Conservation (phyloP, 2,888 invertebrate genomes). For the Fabriciana adippe region DNA sequence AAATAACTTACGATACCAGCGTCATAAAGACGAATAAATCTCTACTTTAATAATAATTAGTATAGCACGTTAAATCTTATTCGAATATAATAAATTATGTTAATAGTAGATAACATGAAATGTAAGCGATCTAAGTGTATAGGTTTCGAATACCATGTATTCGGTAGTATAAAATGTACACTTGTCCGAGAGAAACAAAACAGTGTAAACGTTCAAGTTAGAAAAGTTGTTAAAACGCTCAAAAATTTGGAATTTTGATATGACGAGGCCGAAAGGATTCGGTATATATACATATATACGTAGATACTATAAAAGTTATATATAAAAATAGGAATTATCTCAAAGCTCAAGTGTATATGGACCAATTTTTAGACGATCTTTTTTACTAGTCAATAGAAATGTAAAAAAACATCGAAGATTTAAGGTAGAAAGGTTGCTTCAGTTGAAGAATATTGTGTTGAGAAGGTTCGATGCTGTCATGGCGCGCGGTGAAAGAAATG, state of each 20-base stretch:
- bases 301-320: slow-evolving; percentile 66
- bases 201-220: slow-evolving; percentile 41
- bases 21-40: slow-evolving; percentile 74
- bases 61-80: slow-evolving; percentile 67
- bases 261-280: slow-evolving; percentile 58
- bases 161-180: slow-evolving; percentile 43
- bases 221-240: slow-evolving; percentile 50
- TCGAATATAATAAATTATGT: slow-evolving; percentile 66
- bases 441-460: slow-evolving; percentile 5
- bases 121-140: slow-evolving; percentile 59
- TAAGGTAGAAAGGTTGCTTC: neutral
- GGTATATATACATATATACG: slow-evolving; percentile 45
- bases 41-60: slow-evolving; percentile 54
- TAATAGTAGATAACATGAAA: slow-evolving; percentile 52
- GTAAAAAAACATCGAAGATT: slow-evolving; percentile 13
- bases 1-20: slow-evolving; percentile 70
- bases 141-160: slow-evolving; percentile 20
- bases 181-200: slow-evolving; percentile 60
- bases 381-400: slow-evolving; percentile 12
- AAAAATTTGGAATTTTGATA: slow-evolving; percentile 72
- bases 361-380: slow-evolving; percentile 53
- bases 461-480: slow-evolving; percentile 24
- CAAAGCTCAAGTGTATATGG: slow-evolving; percentile 79
- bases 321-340: slow-evolving; percentile 78
- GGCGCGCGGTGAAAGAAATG: slow-evolving; percentile 29